Evolutionary conservation across 1,140 invertebrate species (phyloP).

Genomic region (Drosophila nebulosa): DNA sequence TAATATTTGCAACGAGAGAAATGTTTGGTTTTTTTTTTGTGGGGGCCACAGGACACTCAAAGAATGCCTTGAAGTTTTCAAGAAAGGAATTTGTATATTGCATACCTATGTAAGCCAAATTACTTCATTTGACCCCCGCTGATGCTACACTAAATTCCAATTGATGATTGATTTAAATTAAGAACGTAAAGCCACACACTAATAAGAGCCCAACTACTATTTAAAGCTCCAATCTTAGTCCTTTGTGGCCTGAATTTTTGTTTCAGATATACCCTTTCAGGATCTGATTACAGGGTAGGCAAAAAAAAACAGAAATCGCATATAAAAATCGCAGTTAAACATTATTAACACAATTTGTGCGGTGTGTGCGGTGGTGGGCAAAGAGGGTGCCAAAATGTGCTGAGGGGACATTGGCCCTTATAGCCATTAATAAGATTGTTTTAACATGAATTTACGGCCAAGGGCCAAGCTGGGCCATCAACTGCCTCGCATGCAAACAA

Average conservation of each 20-base stretch:
- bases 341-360: conserved; percentile 62
- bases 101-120: no score
- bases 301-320: conserved; percentile 37
- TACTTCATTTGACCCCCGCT: no score
- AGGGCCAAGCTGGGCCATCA: conserved; percentile 19
- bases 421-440: conserved; percentile 77
- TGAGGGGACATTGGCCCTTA: conserved; percentile 29
- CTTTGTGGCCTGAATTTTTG: background rate
- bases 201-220: no score
- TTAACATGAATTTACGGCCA: conserved; percentile 74
- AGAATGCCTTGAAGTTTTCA: no score
- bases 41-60: no score
- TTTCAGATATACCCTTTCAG: background rate
- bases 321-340: conserved; percentile 76
- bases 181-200: no score
- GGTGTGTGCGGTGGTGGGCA: background rate
- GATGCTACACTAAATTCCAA: no score
- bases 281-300: background rate
- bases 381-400: background rate
- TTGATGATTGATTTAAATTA: no score
- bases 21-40: no score
- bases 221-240: no score
- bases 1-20: no score
- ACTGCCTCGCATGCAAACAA: conserved; percentile 28
- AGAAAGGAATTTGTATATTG: no score